phyloP scores from a whole-genome alignment of 2,888 invertebrate genomes.

The Acrobasis suavella region DNA sequence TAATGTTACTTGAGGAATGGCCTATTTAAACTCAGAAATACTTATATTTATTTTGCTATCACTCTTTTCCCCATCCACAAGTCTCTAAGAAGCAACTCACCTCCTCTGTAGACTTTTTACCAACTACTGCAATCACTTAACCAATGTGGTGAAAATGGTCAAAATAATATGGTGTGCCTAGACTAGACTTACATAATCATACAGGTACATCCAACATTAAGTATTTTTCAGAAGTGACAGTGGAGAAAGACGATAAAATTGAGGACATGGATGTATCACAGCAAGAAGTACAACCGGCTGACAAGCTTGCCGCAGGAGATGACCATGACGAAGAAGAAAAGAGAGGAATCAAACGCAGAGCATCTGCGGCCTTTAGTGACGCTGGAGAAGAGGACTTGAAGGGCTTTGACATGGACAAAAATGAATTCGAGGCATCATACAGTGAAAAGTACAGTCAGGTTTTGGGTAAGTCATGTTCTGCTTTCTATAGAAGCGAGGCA shows the following conservation, averaged over 20 bases:
- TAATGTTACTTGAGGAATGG: too few relatives aligned
- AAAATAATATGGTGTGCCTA: too few relatives aligned
- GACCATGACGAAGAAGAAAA: constrained; percentile 36
- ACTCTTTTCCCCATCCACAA: too few relatives aligned
- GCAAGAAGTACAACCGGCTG: constrained; percentile 9
- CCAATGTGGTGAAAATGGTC: too few relatives aligned
- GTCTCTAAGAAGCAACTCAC: too few relatives aligned
- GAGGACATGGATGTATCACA: constrained; percentile 28
- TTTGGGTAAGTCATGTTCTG: constrained; percentile 52
- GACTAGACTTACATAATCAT: too few relatives aligned
- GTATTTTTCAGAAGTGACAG: constrained; percentile 4
- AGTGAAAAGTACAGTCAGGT: constrained; percentile 45
- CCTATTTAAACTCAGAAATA: too few relatives aligned
- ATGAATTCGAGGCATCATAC: constrained; percentile 31
- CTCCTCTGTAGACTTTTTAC: too few relatives aligned
- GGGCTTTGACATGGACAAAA: constrained; percentile 59
- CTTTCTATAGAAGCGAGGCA: neutral
- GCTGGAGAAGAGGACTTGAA: constrained; percentile 58
- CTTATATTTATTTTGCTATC: too few relatives aligned
- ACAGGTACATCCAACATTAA: too few relatives aligned
- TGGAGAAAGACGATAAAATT: constrained; percentile 28
- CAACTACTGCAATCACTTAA: too few relatives aligned
- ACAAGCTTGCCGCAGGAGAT: constrained; percentile 25
- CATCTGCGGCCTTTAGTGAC: constrained; percentile 65
- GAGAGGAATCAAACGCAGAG: constrained; percentile 64